Conservation (phyloP, 1,140 invertebrate species). For the Batillaria attramentaria region DNA sequence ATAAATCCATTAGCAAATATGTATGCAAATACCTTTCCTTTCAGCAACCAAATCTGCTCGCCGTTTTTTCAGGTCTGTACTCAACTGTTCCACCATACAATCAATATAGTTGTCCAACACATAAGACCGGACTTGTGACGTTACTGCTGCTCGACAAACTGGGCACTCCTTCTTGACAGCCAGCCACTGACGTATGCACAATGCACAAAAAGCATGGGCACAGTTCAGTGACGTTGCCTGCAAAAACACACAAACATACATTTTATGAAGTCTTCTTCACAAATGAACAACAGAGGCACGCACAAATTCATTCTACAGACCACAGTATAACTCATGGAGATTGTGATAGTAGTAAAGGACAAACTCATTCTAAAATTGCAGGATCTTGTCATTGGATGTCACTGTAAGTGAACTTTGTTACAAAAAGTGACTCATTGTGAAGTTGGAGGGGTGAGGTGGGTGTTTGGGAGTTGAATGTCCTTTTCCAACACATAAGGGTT, state of each 20-base stretch:
- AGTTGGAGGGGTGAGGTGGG: too few relatives aligned
- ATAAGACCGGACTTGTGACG: conserved; percentile 65
- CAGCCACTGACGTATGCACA: conserved; percentile 83
- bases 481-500: too few relatives aligned
- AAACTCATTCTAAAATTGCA: too few relatives aligned
- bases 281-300: neutral
- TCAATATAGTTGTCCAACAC: conserved; percentile 75
- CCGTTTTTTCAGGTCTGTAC: conserved; percentile 61
- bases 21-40: conserved; percentile 57
- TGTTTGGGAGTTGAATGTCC: too few relatives aligned
- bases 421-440: too few relatives aligned
- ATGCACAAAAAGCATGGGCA: conserved; percentile 84
- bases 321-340: too few relatives aligned
- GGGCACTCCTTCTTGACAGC: conserved; percentile 83
- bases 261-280: neutral
- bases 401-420: too few relatives aligned
- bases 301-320: too few relatives aligned
- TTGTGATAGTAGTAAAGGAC: too few relatives aligned
- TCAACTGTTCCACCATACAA: conserved; percentile 75
- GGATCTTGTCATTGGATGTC: too few relatives aligned
- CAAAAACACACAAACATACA: conserved; percentile 28
- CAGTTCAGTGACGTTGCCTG: conserved; percentile 82
- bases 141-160: conserved; percentile 76
- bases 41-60: conserved; percentile 53
- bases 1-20: neutral